These are phyloP conservation scores for Corythoichthys intestinalis DNA, from an alignment of 2,113 vertebrate species.

Conservation along the genomic window DNA sequence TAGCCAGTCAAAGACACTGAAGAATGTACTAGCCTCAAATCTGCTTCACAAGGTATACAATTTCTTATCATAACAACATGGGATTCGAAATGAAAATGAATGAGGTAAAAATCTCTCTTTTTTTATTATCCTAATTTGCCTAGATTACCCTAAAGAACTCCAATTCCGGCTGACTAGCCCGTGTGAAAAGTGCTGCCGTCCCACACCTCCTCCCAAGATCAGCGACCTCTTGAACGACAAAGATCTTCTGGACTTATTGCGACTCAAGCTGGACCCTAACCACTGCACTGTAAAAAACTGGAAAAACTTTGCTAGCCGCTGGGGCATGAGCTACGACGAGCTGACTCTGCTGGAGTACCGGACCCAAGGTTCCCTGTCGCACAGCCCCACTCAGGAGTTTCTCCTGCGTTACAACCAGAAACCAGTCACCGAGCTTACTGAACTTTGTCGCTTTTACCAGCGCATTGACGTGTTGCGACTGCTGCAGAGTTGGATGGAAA, in stretches of 20 bases:
- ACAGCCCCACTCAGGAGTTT: constrained; percentile 92
- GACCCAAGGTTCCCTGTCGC: constrained; percentile 74
- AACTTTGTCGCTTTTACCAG: constrained; percentile 90
- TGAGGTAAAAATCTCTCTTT: neutral
- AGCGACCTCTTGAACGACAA: constrained; percentile 95
- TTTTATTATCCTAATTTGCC: neutral
- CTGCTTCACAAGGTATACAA: constrained; percentile 66
- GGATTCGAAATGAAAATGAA: neutral
- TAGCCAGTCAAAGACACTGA: constrained; percentile 74
- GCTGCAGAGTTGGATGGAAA: constrained; percentile 88
- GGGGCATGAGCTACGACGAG: constrained; percentile 98
- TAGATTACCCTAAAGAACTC: constrained; percentile 64
- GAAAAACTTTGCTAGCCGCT: constrained; percentile 98
- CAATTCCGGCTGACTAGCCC: constrained; percentile 46
- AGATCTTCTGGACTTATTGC: constrained; percentile 88
- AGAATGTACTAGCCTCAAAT: constrained; percentile 62
- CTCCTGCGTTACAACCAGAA: constrained; percentile 90
- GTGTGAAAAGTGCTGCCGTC: constrained; percentile 71
- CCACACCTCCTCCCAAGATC: constrained; percentile 83
- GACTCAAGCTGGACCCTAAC: constrained; percentile 90
- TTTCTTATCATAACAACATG: neutral
- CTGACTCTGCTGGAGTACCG: constrained; percentile 92
- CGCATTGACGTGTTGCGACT: constrained; percentile 89
- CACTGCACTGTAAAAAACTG: constrained; percentile 98
- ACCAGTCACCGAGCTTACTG: constrained; percentile 86